Evolutionary conservation across 2,888 invertebrate species (phyloP).

Genomic region (Nemotelus pantherinus): DNA sequence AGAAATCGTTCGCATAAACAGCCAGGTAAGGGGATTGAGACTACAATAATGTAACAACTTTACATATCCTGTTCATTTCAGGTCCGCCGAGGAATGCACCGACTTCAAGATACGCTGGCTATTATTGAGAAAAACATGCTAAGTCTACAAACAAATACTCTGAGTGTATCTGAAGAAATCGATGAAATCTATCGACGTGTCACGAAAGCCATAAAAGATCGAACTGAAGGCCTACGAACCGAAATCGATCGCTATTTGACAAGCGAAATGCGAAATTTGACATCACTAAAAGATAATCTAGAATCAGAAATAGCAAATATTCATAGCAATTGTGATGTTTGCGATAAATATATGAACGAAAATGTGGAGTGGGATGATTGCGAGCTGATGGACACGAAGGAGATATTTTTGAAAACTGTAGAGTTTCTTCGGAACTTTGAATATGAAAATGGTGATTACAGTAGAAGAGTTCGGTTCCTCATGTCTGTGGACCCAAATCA

Average conservation of each 20-base stretch:
- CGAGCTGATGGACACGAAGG: conserved; percentile 93
- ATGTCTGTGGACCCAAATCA: conserved; percentile 94
- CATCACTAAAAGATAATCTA: conserved; percentile 89
- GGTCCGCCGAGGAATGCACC: conserved; percentile 86
- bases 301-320: conserved; percentile 96
- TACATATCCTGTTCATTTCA: conserved; percentile 51
- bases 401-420: conserved; percentile 94
- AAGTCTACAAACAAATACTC: conserved; percentile 88
- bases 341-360: conserved; percentile 92
- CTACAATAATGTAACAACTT: conserved; percentile 3
- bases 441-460: conserved; percentile 91
- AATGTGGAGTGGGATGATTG: conserved; percentile 92
- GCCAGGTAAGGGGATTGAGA: conserved; percentile 69
- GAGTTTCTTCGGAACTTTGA: conserved; percentile 95
- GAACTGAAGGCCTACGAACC: conserved; percentile 84
- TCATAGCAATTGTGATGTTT: conserved; percentile 94
- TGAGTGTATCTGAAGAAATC: conserved; percentile 91
- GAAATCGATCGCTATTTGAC: conserved; percentile 93
- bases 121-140: conserved; percentile 89
- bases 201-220: conserved; percentile 88
- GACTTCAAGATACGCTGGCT: conserved; percentile 85
- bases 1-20: conserved; percentile 89
- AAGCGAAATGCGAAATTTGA: conserved; percentile 86
- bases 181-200: conserved; percentile 90
- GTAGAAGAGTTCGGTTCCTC: conserved; percentile 83